These are phyloP conservation scores for Channa maculata DNA, from an alignment of 2,113 vertebrate species.

Conservation along the genomic window DNA sequence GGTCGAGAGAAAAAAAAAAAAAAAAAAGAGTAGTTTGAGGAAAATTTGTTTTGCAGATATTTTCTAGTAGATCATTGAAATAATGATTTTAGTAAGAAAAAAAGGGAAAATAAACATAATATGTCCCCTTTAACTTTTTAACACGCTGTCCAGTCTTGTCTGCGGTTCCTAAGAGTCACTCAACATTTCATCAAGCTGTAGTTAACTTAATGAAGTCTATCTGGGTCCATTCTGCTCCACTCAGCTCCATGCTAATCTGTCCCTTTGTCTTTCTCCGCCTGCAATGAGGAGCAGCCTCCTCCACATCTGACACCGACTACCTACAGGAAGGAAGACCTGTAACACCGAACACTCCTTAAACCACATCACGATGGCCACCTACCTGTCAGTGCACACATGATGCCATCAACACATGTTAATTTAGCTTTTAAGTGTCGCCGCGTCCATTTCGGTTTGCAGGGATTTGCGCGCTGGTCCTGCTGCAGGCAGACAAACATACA, in stretches of 20 bases:
- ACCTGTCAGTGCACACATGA: not conserved
- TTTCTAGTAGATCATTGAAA: not conserved
- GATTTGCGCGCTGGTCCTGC: slow-evolving; percentile 52
- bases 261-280: slow-evolving; percentile 46
- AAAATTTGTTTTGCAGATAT: not conserved
- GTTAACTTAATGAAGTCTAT: not conserved
- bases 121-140: not conserved
- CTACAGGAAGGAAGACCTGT: slow-evolving; percentile 26
- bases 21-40: not conserved
- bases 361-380: slow-evolving; percentile 8
- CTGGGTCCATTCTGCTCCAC: slow-evolving; percentile 19
- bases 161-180: not conserved
- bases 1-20: too few relatives aligned
- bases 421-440: not conserved
- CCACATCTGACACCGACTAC: slow-evolving; percentile 31
- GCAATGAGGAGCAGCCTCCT: slow-evolving; percentile 37
- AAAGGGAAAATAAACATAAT: too few relatives aligned
- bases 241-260: slow-evolving; percentile 38
- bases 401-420: not conserved
- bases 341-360: slow-evolving; percentile 2
- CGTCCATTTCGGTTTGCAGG: slow-evolving; percentile 11
- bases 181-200: not conserved
- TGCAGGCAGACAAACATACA: slow-evolving; percentile 46
- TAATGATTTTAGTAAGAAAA: too few relatives aligned
- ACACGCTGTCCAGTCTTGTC: not conserved